phyloP scores from a whole-genome alignment of 35 echinoderm and acorn worm genomes.

The Acanthaster planci region DNA sequence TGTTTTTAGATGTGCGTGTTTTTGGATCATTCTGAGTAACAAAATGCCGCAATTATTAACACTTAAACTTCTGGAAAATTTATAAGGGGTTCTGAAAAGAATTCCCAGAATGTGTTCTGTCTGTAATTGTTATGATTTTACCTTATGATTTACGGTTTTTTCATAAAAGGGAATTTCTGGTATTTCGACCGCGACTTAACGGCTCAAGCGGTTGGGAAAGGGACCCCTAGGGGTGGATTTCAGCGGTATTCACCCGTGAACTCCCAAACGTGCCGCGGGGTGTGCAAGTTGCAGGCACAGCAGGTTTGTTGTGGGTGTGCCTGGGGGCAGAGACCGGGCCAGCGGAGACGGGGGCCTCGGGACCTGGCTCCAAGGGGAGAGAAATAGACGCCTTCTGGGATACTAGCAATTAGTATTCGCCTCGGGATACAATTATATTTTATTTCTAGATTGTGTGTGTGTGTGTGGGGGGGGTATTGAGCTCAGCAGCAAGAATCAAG shows the following conservation, averaged over 20 bases:
- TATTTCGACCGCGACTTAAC: slow-evolving; percentile 30
- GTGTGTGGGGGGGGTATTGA: too few species aligned
- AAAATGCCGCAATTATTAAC: too few species aligned
- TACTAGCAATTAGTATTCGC: neutral
- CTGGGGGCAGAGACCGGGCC: neutral
- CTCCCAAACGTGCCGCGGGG: neutral
- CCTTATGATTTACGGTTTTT: neutral
- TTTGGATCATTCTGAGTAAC: too few species aligned
- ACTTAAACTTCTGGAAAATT: too few species aligned
- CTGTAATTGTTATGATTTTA: neutral
- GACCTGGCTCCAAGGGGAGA: neutral
- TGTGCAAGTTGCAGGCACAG: neutral
- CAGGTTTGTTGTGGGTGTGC: neutral
- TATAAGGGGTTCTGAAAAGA: too few species aligned
- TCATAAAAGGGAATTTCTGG: neutral
- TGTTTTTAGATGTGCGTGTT: too few species aligned
- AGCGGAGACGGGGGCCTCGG: neutral
- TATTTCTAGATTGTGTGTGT: too few species aligned
- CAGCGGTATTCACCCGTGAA: neutral
- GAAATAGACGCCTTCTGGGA: neutral
- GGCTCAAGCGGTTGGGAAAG: neutral
- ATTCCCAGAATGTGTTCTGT: too few species aligned
- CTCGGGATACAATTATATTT: slow-evolving; percentile 5
- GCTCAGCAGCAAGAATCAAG: too few species aligned
- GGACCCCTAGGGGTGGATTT: neutral